Evolutionary conservation across 2,113 vertebrate species (phyloP), one percentile per base, ranked within the genome.

Genomic region (Larimichthys polyactis): DNA sequence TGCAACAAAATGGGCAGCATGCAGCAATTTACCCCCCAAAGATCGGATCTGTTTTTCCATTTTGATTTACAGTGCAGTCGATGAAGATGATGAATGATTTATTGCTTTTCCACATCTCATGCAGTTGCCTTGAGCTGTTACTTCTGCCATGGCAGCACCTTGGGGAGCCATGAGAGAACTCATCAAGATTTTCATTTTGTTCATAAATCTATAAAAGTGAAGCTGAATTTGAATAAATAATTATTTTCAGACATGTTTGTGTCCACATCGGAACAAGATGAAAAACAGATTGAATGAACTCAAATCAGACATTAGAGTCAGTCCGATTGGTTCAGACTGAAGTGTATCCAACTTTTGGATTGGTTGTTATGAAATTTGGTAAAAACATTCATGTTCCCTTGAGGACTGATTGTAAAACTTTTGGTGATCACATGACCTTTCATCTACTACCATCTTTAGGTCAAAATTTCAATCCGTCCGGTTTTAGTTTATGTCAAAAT

Each of bases 21-120:
- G 55, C 55, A 46, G 59, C 8, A 10, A 72, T 74, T 65, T 44
- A 60, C 27, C 49, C 12, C 15, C 36, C 27, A 72, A 72, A 60
- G 27, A 55, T 57, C 27, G 20, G 29, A 85, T 59, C 11, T 48
- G 27, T n/a, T 68, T 64, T 36, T 67, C 22, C 0, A 27, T 16
- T 46, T 12, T 27, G 4, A 20, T 49, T 29, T 16, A 54, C 20
- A 14, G 3, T 44, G 20, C 49, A 32, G 49, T 74, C 9, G 32
- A 62, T 27, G 2, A 51, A 40, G 44, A 46, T 46, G 11, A 9
- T 46, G 14, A 64, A 43, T 12, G 10, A 9, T 59, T 4, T 24
- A 43, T 7, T 43, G 64, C 20, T 44, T 44, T 77, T 60, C 6
- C 9, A 59, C 27, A 29, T 78, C 32, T 44, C 32, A 44, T 29